Conservation (phyloP, 2,113 vertebrate genomes). For the Emydura subglobosa region DNA sequence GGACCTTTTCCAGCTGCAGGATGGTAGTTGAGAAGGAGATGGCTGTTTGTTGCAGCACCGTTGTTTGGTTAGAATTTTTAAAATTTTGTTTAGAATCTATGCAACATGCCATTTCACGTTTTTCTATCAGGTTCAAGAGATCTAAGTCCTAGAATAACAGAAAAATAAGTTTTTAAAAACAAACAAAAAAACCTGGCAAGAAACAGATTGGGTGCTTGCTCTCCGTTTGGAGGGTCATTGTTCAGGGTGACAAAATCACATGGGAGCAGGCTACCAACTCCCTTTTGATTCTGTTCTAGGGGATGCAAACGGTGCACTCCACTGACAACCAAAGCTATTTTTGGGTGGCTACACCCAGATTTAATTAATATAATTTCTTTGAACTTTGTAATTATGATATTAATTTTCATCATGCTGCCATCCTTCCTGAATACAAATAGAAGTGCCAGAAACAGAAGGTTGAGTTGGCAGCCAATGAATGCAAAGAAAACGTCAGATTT, state of each 20-base stretch:
- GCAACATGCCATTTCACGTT: fast-evolving
- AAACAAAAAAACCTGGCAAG: not conserved
- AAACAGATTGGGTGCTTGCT: not conserved
- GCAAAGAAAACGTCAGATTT: slow-evolving; percentile 9
- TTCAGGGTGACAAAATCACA: not conserved
- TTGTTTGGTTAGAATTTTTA: not conserved
- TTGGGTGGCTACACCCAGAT: slow-evolving; percentile 36
- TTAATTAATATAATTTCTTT: slow-evolving; percentile 50
- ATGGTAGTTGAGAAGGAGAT: not conserved
- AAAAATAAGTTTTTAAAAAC: not conserved
- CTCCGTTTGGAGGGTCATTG: not conserved
- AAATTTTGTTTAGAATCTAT: not conserved
- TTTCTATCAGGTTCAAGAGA: not conserved
- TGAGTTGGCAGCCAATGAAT: slow-evolving; percentile 44
- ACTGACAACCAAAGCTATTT: slow-evolving; percentile 42
- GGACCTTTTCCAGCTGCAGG: not conserved
- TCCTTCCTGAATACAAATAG: slow-evolving; percentile 39
- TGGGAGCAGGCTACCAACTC: not conserved
- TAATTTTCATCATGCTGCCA: slow-evolving; percentile 57
- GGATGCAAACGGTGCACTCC: not conserved
- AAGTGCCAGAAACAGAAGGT: slow-evolving; percentile 49
- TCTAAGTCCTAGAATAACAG: not conserved
- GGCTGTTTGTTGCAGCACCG: fast-evolving
- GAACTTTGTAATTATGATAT: slow-evolving; percentile 58
- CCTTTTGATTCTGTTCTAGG: not conserved